Percentiles rank a stretch among this genome's conserved stretches.
phyloP scores from a whole-genome alignment of 2,797 vertebrate genomes.

The Chrosomus eos region DNA sequence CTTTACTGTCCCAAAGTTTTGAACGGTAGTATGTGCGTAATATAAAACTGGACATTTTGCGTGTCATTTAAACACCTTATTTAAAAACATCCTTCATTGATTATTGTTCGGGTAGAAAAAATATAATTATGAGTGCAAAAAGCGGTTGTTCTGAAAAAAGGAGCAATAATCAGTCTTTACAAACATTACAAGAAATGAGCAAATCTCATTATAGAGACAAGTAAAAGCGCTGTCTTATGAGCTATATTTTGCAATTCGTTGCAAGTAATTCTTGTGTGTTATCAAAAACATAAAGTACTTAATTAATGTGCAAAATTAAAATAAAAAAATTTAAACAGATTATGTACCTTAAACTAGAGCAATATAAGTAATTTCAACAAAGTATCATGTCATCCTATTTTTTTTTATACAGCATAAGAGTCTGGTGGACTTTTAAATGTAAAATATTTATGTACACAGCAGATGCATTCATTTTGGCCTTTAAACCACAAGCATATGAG shows the following conservation, averaged over 20 bases:
- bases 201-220: not conserved
- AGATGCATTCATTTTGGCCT: slow-evolving; percentile 28
- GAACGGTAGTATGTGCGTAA: not conserved
- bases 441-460: slow-evolving; percentile 12
- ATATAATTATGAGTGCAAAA: not conserved
- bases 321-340: not conserved
- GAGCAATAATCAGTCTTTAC: not conserved
- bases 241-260: not conserved
- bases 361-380: not conserved
- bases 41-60: not conserved
- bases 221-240: not conserved
- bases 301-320: not conserved
- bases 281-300: too few species aligned
- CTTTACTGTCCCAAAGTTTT: not conserved
- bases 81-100: not conserved
- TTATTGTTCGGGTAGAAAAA: not conserved
- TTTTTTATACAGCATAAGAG: not conserved
- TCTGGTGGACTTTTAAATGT: not conserved
- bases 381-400: not conserved
- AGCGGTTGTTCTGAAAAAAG: not conserved
- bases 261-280: not conserved
- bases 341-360: not conserved
- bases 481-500: slow-evolving; percentile 35
- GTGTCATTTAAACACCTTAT: not conserved
- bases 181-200: not conserved